These are phyloP conservation scores for Girardinus metallicus DNA, from an alignment of 2,797 vertebrate species.

Conservation along the genomic window DNA sequence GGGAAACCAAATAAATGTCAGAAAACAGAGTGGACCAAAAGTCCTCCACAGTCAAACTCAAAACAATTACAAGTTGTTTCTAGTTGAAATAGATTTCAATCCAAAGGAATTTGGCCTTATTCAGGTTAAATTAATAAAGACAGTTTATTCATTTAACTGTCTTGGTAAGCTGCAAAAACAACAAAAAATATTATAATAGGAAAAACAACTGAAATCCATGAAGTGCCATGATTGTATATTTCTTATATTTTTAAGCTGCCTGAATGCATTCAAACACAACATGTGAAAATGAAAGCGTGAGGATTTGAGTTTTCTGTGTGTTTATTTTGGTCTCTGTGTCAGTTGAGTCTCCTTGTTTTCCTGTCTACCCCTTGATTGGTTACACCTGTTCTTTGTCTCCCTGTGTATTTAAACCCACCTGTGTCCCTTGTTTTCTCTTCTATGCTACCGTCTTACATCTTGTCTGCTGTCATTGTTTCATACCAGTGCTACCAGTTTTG, in stretches of 20 bases:
- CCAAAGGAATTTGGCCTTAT: neutral
- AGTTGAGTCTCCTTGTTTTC: too few species aligned
- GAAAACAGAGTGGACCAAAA: neutral
- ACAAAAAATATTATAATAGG: neutral
- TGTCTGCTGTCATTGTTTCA: too few species aligned
- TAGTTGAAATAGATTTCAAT: neutral
- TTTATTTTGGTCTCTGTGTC: too few species aligned
- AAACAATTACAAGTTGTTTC: neutral
- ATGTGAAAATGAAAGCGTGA: neutral
- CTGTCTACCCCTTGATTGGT: too few species aligned
- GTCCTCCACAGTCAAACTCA: neutral
- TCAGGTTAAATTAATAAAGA: neutral
- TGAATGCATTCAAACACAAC: fast-evolving
- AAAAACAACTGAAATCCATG: neutral
- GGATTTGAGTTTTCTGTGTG: too few species aligned
- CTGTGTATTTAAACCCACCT: too few species aligned
- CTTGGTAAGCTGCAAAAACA: too few species aligned
- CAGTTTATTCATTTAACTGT: too few species aligned
- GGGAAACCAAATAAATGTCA: neutral
- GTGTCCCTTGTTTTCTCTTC: too few species aligned
- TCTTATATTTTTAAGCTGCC: neutral
- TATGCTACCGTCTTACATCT: too few species aligned
- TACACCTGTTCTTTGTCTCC: too few species aligned
- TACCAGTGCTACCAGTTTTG: too few species aligned
- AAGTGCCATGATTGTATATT: neutral